These are phyloP conservation scores for Acridotheres tristis DNA, from an alignment of 2,797 vertebrate species.

Conservation along the genomic window DNA sequence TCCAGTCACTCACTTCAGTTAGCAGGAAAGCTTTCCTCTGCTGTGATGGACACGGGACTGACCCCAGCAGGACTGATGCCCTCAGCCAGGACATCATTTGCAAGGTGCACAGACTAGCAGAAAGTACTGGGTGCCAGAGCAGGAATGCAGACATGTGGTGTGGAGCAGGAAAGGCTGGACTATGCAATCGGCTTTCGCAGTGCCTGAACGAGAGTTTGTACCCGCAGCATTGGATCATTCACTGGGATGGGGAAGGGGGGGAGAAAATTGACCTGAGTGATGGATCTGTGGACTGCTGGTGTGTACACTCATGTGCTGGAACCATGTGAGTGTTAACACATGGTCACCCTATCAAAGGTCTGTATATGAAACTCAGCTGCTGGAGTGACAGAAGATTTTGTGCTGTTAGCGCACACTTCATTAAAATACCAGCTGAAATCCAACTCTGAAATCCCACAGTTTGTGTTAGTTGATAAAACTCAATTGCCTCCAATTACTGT, in stretches of 20 bases:
- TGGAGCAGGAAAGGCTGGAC: background rate
- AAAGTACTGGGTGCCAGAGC: background rate
- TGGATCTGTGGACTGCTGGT: slow-evolving; percentile 65
- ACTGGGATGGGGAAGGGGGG: background rate
- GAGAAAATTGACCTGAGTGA: slow-evolving; percentile 52
- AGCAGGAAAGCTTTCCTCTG: background rate
- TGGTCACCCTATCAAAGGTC: slow-evolving; percentile 76
- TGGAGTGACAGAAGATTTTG: slow-evolving; percentile 77
- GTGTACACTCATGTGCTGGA: slow-evolving; percentile 53
- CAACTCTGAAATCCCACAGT: slow-evolving; percentile 83
- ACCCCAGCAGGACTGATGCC: background rate
- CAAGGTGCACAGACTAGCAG: background rate
- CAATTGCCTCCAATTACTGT: slow-evolving; percentile 82
- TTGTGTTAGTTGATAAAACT: slow-evolving; percentile 94
- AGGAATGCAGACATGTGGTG: background rate
- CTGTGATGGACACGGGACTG: background rate
- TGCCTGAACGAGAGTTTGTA: background rate
- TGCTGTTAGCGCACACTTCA: slow-evolving; percentile 86
- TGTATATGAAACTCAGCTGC: slow-evolving; percentile 82
- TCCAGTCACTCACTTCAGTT: background rate
- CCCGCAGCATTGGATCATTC: background rate
- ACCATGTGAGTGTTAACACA: slow-evolving; percentile 81
- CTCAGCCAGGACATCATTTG: background rate
- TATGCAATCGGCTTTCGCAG: background rate
- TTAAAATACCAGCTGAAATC: slow-evolving; percentile 92